A percentile compares a stretch with the other conserved stretches of the same genome.
These are phyloP conservation scores for Enhydra lutris DNA, from an alignment of 2,113 vertebrate species.

Conservation along the genomic window DNA sequence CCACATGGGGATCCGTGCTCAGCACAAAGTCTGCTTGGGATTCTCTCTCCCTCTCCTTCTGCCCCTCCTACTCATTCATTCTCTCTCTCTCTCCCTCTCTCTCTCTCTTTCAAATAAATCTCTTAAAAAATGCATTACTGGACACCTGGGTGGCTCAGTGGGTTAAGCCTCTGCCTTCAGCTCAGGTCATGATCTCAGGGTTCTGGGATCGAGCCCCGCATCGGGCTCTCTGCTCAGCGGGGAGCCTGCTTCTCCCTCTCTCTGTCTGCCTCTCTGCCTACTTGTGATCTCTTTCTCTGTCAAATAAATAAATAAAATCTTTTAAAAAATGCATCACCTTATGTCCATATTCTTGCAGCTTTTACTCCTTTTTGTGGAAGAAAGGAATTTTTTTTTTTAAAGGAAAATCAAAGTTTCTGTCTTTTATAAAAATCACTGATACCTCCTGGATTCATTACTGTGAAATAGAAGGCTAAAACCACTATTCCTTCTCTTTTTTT, in stretches of 20 bases:
- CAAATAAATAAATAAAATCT: not conserved
- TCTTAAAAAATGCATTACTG: not conserved
- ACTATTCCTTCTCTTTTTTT: not conserved
- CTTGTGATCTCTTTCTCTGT: no score
- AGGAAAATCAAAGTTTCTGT: not conserved
- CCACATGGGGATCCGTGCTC: rapidly evolving
- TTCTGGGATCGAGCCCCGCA: no score
- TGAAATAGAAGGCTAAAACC: not conserved
- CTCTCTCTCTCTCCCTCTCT: not conserved
- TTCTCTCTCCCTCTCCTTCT: not conserved
- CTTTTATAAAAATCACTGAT: not conserved
- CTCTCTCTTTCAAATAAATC: not conserved
- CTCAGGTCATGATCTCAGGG: no score
- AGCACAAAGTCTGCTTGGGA: not conserved
- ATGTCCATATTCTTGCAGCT: not conserved
- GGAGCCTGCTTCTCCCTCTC: no score
- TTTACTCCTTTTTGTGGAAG: not conserved
- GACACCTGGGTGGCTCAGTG: no score
- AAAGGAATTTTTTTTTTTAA: not conserved
- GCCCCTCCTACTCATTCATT: not conserved
- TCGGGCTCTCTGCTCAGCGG: no score
- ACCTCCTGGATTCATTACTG: not conserved
- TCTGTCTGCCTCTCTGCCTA: not conserved
- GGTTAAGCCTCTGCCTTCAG: no score
- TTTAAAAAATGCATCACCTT: not conserved